Evolutionary conservation across 2,797 vertebrate species (phyloP), one percentile per base, ranked within the genome.

Genomic region (Oryzias dopingdopingensis): DNA sequence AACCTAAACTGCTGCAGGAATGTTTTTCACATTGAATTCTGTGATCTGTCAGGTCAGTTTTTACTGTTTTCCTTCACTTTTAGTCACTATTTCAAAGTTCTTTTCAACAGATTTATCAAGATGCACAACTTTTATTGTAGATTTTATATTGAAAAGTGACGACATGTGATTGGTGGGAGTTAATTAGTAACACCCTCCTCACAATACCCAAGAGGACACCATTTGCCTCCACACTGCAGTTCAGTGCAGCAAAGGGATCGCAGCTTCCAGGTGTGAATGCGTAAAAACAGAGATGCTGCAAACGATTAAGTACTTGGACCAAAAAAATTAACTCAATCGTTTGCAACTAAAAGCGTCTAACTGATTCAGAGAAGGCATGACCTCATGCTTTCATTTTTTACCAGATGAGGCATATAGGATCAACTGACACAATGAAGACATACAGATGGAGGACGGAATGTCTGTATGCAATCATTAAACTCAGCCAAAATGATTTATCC

Each of bases 31-130:
- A 26, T 26, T 26, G 5, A 26, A 26, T 7, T 26, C 26, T 26
- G 26, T 26, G 26, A 26, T 26, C 26, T 26, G 26, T 7, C 5
- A 32, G 8, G 10, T 37, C 32, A 37, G 32, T 37, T 37, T 37
- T 37, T 37, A 12, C 32, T 56, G 76, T 87, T 89, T 88, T 88
- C 86, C 61, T 59, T 75, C 46, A 67, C 16, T 64, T 70, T 57
- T 44, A 20, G 50, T 15, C 8, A 20, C 17, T 37, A 51, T 67
- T 59, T 22, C 14, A 53, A 18, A 32, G 47, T 49, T 65, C 58
- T 61, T 6, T 14, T 15, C 40, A 22, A 20, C 5, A 56, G 55
- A 74, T 53, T 47, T 44, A 53, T 72, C 74, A 59, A 32, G 0
- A 1, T 37, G 65, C 59, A 57, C 67, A 49, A 14, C 48, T 54